A percentile compares a stretch with the other conserved stretches of the same genome.
phyloP scores from a whole-genome alignment of 2,888 invertebrate species.

The Rhyacophila evoluta region DNA sequence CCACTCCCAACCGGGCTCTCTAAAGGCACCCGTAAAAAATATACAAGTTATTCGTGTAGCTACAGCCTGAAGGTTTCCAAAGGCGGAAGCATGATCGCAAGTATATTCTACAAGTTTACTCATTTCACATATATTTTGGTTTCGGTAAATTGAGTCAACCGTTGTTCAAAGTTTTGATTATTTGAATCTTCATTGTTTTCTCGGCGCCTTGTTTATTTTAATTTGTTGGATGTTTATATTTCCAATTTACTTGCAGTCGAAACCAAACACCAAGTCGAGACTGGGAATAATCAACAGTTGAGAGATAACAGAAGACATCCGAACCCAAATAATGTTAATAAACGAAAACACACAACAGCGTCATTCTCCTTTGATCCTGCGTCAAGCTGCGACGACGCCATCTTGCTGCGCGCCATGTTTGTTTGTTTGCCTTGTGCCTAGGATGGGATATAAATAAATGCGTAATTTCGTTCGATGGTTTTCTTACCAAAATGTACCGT shows the following conservation, averaged over 20 bases:
- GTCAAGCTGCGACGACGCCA: not conserved
- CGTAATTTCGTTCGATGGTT: not conserved
- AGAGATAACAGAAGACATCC: conserved; percentile 1
- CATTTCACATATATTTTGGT: too few relatives aligned
- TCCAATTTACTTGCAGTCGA: not conserved
- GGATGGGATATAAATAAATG: not conserved
- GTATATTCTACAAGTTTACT: too few relatives aligned
- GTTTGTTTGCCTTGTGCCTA: not conserved
- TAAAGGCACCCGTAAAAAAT: too few relatives aligned
- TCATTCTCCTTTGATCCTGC: not conserved
- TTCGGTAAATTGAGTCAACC: too few relatives aligned
- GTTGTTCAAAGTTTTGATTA: too few relatives aligned
- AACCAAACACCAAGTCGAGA: not conserved
- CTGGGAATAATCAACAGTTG: not conserved
- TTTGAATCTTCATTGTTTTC: too few relatives aligned
- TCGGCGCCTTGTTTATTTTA: too few relatives aligned
- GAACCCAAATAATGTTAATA: not conserved
- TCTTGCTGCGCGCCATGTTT: not conserved
- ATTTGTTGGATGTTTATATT: not conserved
- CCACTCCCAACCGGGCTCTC: too few relatives aligned
- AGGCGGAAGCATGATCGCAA: too few relatives aligned
- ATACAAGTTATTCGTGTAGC: too few relatives aligned
- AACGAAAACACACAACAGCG: not conserved
- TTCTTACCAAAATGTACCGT: too few relatives aligned
- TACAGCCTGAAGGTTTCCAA: too few relatives aligned